Evolutionary conservation across 2,113 vertebrate species (phyloP).

Genomic region (Ailuropoda melanoleuca): DNA sequence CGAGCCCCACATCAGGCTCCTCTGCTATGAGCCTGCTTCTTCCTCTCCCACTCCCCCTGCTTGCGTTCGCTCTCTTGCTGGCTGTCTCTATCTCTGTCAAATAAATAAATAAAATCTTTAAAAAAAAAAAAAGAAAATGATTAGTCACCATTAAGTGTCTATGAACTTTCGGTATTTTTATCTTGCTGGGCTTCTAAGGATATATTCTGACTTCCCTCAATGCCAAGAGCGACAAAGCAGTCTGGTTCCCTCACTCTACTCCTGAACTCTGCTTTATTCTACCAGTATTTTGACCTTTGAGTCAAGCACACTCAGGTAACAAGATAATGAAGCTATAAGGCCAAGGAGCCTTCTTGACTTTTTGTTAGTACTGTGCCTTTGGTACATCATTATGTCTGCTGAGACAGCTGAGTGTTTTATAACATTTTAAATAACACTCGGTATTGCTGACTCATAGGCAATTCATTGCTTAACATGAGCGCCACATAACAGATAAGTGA

Average conservation of each 20-base stretch:
- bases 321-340: constrained; percentile 9
- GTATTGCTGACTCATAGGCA: constrained; percentile 40
- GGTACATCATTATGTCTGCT: constrained; percentile 20
- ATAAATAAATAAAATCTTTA: too few species aligned
- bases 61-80: too few species aligned
- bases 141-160: background rate
- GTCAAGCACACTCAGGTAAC: background rate
- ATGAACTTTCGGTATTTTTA: background rate
- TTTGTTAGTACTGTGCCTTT: background rate
- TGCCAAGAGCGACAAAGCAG: background rate
- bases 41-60: too few species aligned
- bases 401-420: constrained; percentile 31
- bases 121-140: too few species aligned
- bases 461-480: background rate
- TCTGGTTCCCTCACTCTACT: background rate
- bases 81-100: too few species aligned
- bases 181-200: background rate
- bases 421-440: constrained; percentile 44
- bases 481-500: background rate
- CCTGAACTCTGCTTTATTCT: background rate
- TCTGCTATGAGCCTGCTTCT: too few species aligned
- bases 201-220: background rate
- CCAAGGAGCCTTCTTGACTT: background rate
- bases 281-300: constrained; percentile 28
- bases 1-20: too few species aligned